Conservation (phyloP, 2,113 vertebrate species). For the Telmatochromis sp. region DNA sequence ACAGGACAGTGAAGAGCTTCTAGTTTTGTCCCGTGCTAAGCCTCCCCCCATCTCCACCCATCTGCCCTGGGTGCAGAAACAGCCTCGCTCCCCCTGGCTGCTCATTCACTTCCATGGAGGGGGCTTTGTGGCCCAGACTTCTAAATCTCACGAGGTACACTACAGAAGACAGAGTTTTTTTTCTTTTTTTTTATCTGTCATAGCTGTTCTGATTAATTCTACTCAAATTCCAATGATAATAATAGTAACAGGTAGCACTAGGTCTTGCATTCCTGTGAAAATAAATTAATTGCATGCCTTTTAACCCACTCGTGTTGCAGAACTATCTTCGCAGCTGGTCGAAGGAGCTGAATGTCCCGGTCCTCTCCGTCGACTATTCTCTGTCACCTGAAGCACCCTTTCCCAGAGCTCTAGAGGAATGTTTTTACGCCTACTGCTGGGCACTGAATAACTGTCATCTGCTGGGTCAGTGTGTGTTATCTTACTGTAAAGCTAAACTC, state of each 20-base stretch:
- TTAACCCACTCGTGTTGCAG: slow-evolving; percentile 18
- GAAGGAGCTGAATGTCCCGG: slow-evolving; percentile 74
- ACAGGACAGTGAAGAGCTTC: slow-evolving; percentile 80
- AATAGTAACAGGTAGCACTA: neutral
- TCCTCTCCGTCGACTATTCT: slow-evolving; percentile 87
- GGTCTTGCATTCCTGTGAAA: neutral
- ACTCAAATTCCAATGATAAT: neutral
- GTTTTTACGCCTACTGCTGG: slow-evolving; percentile 91
- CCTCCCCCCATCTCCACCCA: slow-evolving; percentile 56
- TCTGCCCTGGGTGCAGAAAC: slow-evolving; percentile 56
- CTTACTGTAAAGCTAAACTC: neutral
- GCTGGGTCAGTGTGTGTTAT: slow-evolving; percentile 67
- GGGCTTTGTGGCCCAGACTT: slow-evolving; percentile 89
- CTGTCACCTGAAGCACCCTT: slow-evolving; percentile 85
- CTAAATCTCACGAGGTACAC: slow-evolving; percentile 81
- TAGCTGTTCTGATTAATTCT: neutral
- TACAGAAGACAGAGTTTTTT: neutral
- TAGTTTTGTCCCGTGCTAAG: slow-evolving; percentile 55
- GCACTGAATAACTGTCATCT: slow-evolving; percentile 79
- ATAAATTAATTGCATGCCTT: neutral
- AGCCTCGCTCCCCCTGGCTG: slow-evolving; percentile 69
- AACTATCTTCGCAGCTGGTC: slow-evolving; percentile 84
- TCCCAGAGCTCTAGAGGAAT: slow-evolving; percentile 85
- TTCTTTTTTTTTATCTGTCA: neutral
- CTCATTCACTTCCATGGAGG: slow-evolving; percentile 86